These are phyloP conservation scores for Parotocinclus haroldoi DNA, from an alignment of 2,797 vertebrate species.

Conservation along the genomic window DNA sequence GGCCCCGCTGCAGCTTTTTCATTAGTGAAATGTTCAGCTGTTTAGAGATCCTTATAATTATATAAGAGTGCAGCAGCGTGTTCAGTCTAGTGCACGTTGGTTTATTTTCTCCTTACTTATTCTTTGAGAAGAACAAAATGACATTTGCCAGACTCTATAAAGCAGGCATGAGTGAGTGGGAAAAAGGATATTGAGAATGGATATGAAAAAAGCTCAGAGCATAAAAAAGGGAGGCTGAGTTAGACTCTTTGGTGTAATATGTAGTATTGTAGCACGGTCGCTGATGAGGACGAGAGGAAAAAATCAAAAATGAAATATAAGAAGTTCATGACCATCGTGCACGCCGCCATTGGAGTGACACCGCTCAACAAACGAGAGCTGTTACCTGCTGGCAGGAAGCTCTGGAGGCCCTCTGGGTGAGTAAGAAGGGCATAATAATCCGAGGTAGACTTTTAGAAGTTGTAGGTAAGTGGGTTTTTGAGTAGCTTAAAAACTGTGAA, in stretches of 20 bases:
- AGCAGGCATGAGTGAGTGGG: slow-evolving; percentile 1
- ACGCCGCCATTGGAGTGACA: slow-evolving; percentile 86
- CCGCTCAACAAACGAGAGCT: slow-evolving; percentile 93
- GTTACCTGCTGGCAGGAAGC: slow-evolving; percentile 83
- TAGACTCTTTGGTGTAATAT: slow-evolving; percentile 1
- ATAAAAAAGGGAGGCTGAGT: too few species aligned
- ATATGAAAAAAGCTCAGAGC: too few species aligned
- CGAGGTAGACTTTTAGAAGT: too few species aligned
- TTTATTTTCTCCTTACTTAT: slow-evolving; percentile 22
- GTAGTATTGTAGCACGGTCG: background rate
- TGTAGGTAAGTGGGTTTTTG: too few species aligned
- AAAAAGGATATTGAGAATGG: too few species aligned
- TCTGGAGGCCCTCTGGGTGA: slow-evolving; percentile 91
- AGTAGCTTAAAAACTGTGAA: too few species aligned
- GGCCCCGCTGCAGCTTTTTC: slow-evolving; percentile 67
- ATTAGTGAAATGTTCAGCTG: slow-evolving; percentile 75
- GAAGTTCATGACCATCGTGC: slow-evolving; percentile 92
- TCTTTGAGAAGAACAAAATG: slow-evolving; percentile 56
- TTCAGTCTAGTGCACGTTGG: slow-evolving; percentile 59
- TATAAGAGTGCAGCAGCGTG: slow-evolving; percentile 71
- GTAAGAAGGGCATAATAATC: slow-evolving; percentile 51
- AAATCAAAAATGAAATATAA: slow-evolving; percentile 85
- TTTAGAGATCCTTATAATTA: slow-evolving; percentile 76
- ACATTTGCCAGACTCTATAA: slow-evolving; percentile 54
- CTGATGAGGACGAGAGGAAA: background rate